These are phyloP conservation scores for Drosophila dives DNA, from an alignment of 2,888 invertebrate genomes.

Conservation along the genomic window DNA sequence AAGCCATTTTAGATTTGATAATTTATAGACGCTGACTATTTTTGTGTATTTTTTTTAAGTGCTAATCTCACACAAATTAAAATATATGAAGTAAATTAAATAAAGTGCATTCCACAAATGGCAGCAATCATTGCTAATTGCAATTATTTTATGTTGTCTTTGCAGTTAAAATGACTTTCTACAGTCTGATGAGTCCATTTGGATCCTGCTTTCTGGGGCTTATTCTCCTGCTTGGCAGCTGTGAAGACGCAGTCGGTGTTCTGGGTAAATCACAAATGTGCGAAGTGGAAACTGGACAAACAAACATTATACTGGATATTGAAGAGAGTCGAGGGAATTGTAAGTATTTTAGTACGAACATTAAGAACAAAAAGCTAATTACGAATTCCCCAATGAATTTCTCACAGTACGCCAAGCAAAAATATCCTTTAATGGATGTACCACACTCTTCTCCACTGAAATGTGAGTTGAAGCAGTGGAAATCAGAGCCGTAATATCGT, in stretches of 20 bases:
- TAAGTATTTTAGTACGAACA: conserved; percentile 86
- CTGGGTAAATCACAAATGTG: conserved; percentile 86
- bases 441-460: background rate
- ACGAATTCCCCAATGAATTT: conserved; percentile 2
- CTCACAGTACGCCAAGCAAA: background rate
- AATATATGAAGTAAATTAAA: background rate
- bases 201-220: conserved; percentile 51
- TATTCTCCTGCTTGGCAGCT: conserved; percentile 66
- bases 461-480: conserved; percentile 33
- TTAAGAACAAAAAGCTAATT: background rate
- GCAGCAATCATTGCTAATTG: background rate
- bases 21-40: background rate
- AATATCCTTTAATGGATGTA: conserved; percentile 13
- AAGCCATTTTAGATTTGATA: background rate
- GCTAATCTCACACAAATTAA: background rate
- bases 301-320: conserved; percentile 95
- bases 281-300: conserved; percentile 94
- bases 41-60: background rate
- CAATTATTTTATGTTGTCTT: background rate
- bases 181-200: conserved; percentile 41
- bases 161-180: conserved; percentile 51
- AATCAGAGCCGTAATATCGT: conserved; percentile 44
- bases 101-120: background rate
- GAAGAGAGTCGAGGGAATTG: conserved; percentile 94
- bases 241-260: conserved; percentile 71